Percentiles rank a stretch among this genome's conserved stretches.
Conservation (phyloP, 2,113 vertebrate genomes). For the Tursiops truncatus region DNA sequence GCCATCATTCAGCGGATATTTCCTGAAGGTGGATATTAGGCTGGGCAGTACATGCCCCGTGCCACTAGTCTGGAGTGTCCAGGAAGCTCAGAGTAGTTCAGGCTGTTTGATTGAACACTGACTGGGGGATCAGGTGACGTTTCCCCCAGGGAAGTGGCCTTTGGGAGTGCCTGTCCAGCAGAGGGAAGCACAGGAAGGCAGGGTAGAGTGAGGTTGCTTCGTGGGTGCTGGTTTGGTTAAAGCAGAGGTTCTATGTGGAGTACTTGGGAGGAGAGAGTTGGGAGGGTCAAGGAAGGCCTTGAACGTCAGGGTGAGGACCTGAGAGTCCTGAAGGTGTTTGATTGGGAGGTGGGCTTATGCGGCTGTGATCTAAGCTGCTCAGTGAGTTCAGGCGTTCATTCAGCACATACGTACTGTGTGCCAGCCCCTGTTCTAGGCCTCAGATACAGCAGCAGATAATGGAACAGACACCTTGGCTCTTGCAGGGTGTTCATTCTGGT, state of each 20-base stretch:
- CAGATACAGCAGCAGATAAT: neutral
- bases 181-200: neutral
- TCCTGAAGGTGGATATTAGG: neutral
- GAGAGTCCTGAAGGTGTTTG: neutral
- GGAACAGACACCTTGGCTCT: neutral
- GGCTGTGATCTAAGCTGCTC: neutral
- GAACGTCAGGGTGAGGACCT: neutral
- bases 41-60: neutral
- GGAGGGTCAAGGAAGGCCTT: neutral
- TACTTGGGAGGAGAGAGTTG: neutral
- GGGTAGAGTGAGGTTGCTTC: neutral
- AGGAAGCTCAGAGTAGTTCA: neutral
- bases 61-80: neutral
- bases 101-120: neutral
- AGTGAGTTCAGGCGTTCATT: neutral
- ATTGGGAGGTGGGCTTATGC: neutral
- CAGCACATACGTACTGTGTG: fast-evolving
- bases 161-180: neutral
- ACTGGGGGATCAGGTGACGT: neutral
- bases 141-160: neutral
- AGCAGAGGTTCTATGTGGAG: neutral
- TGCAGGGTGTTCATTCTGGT: neutral
- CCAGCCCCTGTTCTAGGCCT: neutral
- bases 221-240: neutral
- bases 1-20: neutral